Conservation (phyloP, 2,888 invertebrate genomes). For the Eupithecia tripunctaria region DNA sequence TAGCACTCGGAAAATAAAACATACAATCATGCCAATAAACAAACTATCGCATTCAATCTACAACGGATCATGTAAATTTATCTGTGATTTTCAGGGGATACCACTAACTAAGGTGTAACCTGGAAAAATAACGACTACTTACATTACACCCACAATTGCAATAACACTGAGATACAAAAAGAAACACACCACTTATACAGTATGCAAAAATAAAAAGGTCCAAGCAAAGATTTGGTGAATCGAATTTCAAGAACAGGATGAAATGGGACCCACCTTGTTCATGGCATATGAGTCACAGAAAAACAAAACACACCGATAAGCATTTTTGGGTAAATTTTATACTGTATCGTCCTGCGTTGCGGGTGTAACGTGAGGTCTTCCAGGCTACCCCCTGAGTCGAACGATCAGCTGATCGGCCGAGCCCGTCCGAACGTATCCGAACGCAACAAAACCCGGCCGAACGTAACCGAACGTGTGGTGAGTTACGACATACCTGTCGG, state of each 20-base stretch:
- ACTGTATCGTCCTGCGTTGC: constrained; percentile 81
- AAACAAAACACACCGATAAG: constrained; percentile 81
- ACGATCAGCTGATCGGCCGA: constrained; percentile 73
- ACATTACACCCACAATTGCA: constrained; percentile 76
- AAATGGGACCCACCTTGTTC: constrained; percentile 71
- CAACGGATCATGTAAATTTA: constrained; percentile 76
- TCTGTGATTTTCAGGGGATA: constrained; percentile 71
- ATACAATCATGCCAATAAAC: constrained; percentile 77
- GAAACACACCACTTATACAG: constrained; percentile 77
- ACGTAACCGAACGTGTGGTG: constrained; percentile 78
- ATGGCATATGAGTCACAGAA: constrained; percentile 62
- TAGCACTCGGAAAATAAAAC: constrained; percentile 47
- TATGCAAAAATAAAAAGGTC: constrained; percentile 67
- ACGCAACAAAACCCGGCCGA: constrained; percentile 79
- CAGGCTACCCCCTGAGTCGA: constrained; percentile 80
- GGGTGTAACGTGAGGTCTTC: constrained; percentile 82
- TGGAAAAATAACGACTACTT: constrained; percentile 83
- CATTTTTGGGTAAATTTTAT: constrained; percentile 77
- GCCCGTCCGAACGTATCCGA: constrained; percentile 75
- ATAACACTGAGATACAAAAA: constrained; percentile 65
- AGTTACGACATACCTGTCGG: constrained; percentile 87
- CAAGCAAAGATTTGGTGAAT: constrained; percentile 68
- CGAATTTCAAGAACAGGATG: constrained; percentile 65
- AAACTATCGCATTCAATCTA: constrained; percentile 72
- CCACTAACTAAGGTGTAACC: constrained; percentile 78